Evolutionary conservation across 2,888 invertebrate species (phyloP), one percentile per base, ranked within the genome.

Genomic region (Dusona sp.): DNA sequence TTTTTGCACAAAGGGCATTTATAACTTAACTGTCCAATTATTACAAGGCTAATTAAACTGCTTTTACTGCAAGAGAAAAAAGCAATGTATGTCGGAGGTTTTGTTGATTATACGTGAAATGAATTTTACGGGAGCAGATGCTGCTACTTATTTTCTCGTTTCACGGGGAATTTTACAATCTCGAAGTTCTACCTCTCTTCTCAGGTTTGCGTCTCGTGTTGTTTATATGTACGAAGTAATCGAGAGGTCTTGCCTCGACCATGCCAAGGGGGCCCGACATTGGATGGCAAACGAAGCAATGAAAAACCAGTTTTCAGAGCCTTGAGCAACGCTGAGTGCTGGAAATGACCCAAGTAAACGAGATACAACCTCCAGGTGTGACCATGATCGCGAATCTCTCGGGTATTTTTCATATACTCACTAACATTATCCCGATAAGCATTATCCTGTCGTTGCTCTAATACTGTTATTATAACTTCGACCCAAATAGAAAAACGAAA

Each of bases 261-360:
- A 54, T 72, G 83, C 83, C 72, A 16, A 19, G 36, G 38, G 65
- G 83, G 38, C 25, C 48, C 64, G 36, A 72, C 68, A 78, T 73
- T 77, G 65, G 45, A 64, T 16, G 33, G 38, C 72, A 68, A 77
- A 81, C 79, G 86, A 45, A 65, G 74, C 73, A 25, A 79, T 67
- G 75, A 81, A 86, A 84, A 87, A 84, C 84, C 81, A 87, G 84
- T 87, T 87, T 87, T 84, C 68, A 72, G 73, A 70, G 48, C 77
- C 61, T 54, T 70, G 57, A 70, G 79, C 81, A 61, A 36, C 57
- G 38, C 48, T 65, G 65, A 61, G 61, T 45, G 51, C 68, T 64
- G 38, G 42, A 68, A 83, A 86, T 79, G 83, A 83, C 79, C 79
- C 67, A 73, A 79, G 82, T 64, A 75, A 65, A 51, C 48, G 77